Evolutionary conservation across 2,888 invertebrate species (phyloP).

Genomic region (Cephonodes hylas): DNA sequence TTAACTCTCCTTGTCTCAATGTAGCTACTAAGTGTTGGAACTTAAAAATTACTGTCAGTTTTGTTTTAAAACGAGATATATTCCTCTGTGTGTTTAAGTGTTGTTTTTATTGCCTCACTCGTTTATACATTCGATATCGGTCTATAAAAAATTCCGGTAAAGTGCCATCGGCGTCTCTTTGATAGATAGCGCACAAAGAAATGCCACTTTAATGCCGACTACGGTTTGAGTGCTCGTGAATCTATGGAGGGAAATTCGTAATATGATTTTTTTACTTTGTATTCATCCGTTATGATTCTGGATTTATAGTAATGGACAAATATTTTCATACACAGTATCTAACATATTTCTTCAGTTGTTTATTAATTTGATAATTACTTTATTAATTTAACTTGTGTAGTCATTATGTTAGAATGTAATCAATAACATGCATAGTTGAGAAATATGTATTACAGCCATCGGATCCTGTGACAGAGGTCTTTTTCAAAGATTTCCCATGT

Average conservation of each 20-base stretch:
- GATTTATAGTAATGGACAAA: too few relatives aligned
- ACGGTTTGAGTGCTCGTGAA: not conserved
- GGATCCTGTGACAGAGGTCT: too few relatives aligned
- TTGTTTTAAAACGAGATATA: not conserved
- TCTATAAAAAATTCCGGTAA: constrained; percentile 8
- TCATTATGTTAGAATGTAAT: too few relatives aligned
- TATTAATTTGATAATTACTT: too few relatives aligned
- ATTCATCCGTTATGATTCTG: too few relatives aligned
- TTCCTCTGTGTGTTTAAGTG: not conserved
- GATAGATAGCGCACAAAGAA: constrained; percentile 6
- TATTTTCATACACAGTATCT: too few relatives aligned
- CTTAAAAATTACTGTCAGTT: not conserved
- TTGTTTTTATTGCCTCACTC: not conserved
- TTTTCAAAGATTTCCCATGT: too few relatives aligned
- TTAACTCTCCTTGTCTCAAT: not conserved
- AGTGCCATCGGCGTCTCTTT: not conserved
- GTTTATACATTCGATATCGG: not conserved
- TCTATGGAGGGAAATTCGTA: not conserved
- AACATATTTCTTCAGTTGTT: too few relatives aligned
- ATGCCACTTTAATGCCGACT: not conserved
- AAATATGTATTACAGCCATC: too few relatives aligned
- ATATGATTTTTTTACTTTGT: not conserved
- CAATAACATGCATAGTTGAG: too few relatives aligned
- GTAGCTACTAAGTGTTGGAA: not conserved
- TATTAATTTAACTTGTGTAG: too few relatives aligned